Conservation (phyloP, 1,140 invertebrate genomes). For the Gyrodactylus salaris region DNA sequence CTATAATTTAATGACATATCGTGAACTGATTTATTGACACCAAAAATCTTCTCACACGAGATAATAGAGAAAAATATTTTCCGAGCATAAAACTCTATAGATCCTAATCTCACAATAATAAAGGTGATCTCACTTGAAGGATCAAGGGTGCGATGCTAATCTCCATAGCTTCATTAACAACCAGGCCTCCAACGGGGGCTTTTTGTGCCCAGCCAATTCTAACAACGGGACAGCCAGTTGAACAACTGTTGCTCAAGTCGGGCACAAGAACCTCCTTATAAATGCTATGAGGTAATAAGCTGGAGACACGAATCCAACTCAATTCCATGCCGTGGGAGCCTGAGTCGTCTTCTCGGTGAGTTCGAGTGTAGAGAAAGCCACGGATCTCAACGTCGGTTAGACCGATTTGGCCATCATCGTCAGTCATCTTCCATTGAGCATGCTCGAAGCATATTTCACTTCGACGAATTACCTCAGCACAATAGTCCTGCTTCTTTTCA, state of each 20-base stretch:
- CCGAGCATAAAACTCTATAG: too few species aligned
- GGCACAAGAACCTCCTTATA: constrained; percentile 28
- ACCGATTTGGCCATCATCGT: constrained; percentile 75
- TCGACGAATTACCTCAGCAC: neutral
- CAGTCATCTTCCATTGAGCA: constrained; percentile 83
- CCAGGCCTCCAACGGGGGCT: constrained; percentile 58
- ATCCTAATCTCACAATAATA: neutral
- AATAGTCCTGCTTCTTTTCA: neutral
- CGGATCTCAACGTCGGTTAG: constrained; percentile 71
- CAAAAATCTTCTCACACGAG: neutral
- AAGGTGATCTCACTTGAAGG: neutral
- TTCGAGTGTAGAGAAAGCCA: constrained; percentile 44
- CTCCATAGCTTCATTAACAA: constrained; percentile 90
- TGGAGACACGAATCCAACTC: constrained; percentile 75
- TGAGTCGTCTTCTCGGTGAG: constrained; percentile 61
- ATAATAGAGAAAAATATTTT: neutral
- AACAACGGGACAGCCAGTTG: constrained; percentile 1
- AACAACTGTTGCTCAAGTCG: neutral
- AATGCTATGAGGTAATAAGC: constrained; percentile 60
- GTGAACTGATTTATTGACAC: neutral
- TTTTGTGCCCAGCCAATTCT: neutral
- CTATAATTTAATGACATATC: neutral
- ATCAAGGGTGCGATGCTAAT: constrained; percentile 29
- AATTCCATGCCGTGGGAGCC: constrained; percentile 79
- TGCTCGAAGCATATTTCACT: constrained; percentile 61